Evolutionary conservation across 2,113 vertebrate species (phyloP), one percentile per base, ranked within the genome.

Genomic region (Pelvicachromis taeniatus): DNA sequence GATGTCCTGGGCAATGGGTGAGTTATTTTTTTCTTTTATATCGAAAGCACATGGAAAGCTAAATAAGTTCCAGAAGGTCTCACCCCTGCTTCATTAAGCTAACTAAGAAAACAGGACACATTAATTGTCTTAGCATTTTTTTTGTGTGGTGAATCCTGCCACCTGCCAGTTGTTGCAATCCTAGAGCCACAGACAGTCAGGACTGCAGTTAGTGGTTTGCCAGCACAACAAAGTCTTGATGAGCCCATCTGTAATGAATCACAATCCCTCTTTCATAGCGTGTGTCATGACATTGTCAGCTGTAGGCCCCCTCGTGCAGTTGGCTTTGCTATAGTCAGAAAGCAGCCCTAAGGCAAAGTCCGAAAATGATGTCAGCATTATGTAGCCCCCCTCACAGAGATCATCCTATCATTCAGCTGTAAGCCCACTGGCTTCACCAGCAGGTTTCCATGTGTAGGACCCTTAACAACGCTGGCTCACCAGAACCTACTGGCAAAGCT

Each of bases 1-100:
- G 98, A 98, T 0, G 98, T 98, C 89, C 97, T 98, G 88, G 97
- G 95, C 21, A 99, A 98, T 1, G 97, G 98, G 98, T 99, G 82
- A 92, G 95, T 89, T 35, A 0, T 38, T n/a, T 33, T 50, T 1
- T 81, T 38, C 16, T 48, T 54, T 38, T 45, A 52, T 85, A 4
- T 80, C 9, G n/a, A 84, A 11, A 21, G 9, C 5, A 38, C 33
- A 70, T 45, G 65, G 13, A 10, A 3, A 10, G 65, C 65, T 50
- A 48, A 17, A 17, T 8, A 50, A 50, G 48, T 50, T 19, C 17
- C 14, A 7, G 3, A 10, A 26, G 4, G 48, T 54, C 55, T 77
- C 29, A 16, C 0, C 5, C n/a, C 9, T 31, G 16, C 17, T 13
- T 78, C 8, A 26, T 33, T 65, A 9, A 38, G 11, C 3, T 54